These are phyloP conservation scores for Eulemur albifrons DNA, from an alignment of 2,797 vertebrate species.

Conservation along the genomic window DNA sequence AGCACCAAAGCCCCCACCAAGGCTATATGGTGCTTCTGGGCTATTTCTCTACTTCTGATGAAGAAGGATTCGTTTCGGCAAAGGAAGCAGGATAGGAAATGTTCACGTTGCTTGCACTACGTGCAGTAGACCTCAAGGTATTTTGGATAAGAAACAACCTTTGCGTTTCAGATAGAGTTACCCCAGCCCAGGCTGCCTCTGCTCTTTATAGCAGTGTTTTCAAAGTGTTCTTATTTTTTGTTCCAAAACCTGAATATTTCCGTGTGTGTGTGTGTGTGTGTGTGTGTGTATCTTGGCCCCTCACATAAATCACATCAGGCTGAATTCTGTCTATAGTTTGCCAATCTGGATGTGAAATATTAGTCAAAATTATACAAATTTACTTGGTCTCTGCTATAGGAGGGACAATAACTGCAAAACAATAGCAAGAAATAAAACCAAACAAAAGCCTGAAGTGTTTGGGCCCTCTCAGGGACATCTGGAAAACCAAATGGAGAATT, in stretches of 20 bases:
- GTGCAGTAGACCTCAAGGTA: constrained; percentile 6
- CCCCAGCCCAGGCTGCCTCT: background rate
- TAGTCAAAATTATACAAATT: constrained; percentile 25
- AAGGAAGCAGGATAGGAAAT: background rate
- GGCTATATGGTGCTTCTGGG: background rate
- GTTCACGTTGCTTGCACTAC: background rate
- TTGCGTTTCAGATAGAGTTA: constrained; percentile 44
- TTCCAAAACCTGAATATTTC: constrained; percentile 42
- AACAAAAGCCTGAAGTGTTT: background rate
- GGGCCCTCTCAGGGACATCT: background rate
- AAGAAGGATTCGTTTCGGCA: constrained; percentile 50
- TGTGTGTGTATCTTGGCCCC: background rate
- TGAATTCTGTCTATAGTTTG: constrained; percentile 28
- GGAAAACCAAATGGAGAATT: constrained; percentile 28
- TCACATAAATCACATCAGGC: background rate
- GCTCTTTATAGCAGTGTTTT: constrained; percentile 5
- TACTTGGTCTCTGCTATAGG: background rate
- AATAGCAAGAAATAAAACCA: background rate
- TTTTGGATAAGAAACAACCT: constrained; percentile 54
- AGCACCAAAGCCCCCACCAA: background rate
- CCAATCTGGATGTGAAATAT: background rate
- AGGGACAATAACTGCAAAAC: background rate
- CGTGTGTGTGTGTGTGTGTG: background rate
- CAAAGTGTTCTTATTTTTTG: background rate
- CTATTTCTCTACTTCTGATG: background rate